Base-by-base conservation (phyloP, 2,888 invertebrate genomes). In the Ormyrus thymus region DNA sequence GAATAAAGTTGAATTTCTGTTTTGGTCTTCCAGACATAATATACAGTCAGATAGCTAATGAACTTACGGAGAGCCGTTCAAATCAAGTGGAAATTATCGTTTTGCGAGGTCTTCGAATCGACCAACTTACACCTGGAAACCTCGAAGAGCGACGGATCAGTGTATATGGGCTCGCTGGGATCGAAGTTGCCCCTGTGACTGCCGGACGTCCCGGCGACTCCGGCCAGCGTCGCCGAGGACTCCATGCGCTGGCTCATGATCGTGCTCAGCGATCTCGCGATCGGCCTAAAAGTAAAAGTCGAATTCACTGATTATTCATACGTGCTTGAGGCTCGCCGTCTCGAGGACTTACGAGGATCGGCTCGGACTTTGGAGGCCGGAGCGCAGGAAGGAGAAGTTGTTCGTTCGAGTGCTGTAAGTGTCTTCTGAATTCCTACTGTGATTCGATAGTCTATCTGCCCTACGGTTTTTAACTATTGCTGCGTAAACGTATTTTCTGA, bases 91-190 rank as follows among this genome's bases (percentile, higher is more conserved):
- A 89, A 87, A 72, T 89, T 89, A 76, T 88, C 87, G 76, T 88
- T 85, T 15, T 86, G 91, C 29, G 90, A 88, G 2, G 91, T 90
- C 70, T 92, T 91, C 5, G 94, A 93, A 85, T 94, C 81, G 48
- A 76, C 78, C 9, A 76, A 65, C 0, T 46, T 56, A 4, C 82
- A 81, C 29, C 76, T 66, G 9, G 81, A 80, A 7, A 81, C 93
- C 90, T 97, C 97, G 87, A 97, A 97, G 55, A 97, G 91, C 2
- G 97, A 96, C 0, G 97, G 97, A 90, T 97, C 97, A 0, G 97
- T 97, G 90, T 97, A 97, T 85, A 97, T 97, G 0, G 97, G 97
- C 89, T 97, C 97, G 88, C 97, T 97, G 55, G 97, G 97, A 89
- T 97, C 96, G 86, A 96, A 96, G 70, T 81, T 81, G 51, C 65